phyloP scores from a whole-genome alignment of 2,797 vertebrate genomes.

The Anguilla megastoma region DNA sequence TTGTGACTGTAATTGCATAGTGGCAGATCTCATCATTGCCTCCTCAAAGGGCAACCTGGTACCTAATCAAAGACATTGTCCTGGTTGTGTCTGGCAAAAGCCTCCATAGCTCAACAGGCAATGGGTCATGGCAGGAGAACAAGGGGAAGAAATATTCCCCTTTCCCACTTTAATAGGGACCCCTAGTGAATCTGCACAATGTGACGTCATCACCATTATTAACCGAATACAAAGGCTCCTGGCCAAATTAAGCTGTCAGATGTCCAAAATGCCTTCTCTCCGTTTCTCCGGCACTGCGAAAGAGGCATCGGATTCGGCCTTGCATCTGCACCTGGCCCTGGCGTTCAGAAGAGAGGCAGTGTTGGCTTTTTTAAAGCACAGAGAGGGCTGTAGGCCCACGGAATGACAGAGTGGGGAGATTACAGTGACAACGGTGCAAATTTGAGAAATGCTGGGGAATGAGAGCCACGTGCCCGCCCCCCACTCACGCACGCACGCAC shows the following conservation, averaged over 20 bases:
- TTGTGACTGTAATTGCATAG: conserved; percentile 2
- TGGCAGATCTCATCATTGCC: neutral
- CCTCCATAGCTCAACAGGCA: neutral
- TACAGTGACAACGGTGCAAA: neutral
- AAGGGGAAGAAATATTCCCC: neutral
- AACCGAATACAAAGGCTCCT: neutral
- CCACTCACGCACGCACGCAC: too few relatives aligned
- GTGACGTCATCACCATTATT: neutral
- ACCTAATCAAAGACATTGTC: conserved; percentile 12
- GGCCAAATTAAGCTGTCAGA: neutral
- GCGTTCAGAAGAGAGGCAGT: too few relatives aligned
- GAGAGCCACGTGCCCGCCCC: neutral
- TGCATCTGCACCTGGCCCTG: neutral
- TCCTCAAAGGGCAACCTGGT: neutral
- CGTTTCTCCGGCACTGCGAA: neutral
- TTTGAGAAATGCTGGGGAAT: neutral
- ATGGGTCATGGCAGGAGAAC: neutral
- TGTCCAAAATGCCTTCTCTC: too few relatives aligned
- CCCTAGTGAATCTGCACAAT: neutral
- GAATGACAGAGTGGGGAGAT: neutral
- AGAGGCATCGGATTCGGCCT: neutral
- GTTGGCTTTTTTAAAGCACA: neutral
- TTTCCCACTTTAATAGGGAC: neutral
- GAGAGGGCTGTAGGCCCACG: neutral
- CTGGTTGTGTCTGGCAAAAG: neutral